Percentiles rank a stretch among this genome's conserved stretches.
Conservation (phyloP, 1,140 invertebrate genomes). For the Physella acuta region DNA sequence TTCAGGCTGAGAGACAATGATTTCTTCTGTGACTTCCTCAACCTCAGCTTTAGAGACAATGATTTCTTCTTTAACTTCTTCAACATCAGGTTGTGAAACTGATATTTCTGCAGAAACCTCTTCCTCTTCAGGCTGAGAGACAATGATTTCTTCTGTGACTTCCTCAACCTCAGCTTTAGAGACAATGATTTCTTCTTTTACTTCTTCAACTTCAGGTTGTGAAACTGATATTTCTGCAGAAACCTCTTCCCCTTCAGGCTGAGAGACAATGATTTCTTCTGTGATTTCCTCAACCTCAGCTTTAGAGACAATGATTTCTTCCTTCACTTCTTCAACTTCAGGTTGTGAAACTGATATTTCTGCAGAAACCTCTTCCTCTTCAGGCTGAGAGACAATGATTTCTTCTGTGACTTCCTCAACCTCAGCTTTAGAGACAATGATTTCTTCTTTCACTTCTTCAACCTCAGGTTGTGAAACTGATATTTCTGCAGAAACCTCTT, state of each 20-base stretch:
- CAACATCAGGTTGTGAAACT: conserved; percentile 23
- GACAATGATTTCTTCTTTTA: conserved; percentile 26
- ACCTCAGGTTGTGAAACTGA: conserved; percentile 23
- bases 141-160: conserved; percentile 28
- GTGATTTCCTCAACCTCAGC: conserved; percentile 16
- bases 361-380: conserved; percentile 19
- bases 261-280: conserved; percentile 26
- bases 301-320: conserved; percentile 22
- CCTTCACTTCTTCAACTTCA: conserved; percentile 27
- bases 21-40: conserved; percentile 19
- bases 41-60: conserved; percentile 11
- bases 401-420: conserved; percentile 19
- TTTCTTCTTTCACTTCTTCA: conserved; percentile 28
- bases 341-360: conserved; percentile 12
- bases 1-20: conserved; percentile 23
- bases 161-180: conserved; percentile 27
- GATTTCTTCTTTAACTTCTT: conserved; percentile 35
- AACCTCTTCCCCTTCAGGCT: conserved; percentile 30
- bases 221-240: conserved; percentile 24
- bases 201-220: conserved; percentile 15
- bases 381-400: conserved; percentile 12
- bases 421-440: conserved; percentile 15
- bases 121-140: conserved; percentile 12
- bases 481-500: conserved; percentile 16
- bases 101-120: conserved; percentile 23